Base-by-base conservation (phyloP, 2,888 invertebrate species). In the Priapulus caudatus region DNA sequence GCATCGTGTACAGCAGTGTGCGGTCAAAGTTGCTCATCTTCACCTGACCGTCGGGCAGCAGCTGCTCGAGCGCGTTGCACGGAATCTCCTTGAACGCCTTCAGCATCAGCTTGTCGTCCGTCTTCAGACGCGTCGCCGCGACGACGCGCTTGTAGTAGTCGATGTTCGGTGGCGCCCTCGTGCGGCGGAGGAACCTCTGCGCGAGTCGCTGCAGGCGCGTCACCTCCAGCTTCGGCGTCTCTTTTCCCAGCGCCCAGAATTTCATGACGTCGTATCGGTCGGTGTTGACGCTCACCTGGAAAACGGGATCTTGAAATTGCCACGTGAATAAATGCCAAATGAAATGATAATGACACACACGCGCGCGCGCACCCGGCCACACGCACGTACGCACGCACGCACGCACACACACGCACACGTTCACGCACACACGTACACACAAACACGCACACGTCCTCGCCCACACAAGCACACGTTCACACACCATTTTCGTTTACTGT, bases 81-180 rank as follows among this genome's bases (percentile, higher is more conserved):
- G 67, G 68, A 20, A 70, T 63, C 55, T 70, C 68, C 58, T 69
- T 69, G 56, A 69, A 70, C 15, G 64, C 63, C 57, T 70, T 70
- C 43, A 70, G 57, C 47, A 64, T 58, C n/a, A 70, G 65, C 58
- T 67, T 68, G 49, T 65, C 63, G 51, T 69, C 67, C 43, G 60
- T 62, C 58, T 68, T 69, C 43, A 67, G 59, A 5, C 70, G 57
- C 2, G 68, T 59, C 5, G 68, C 69, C 2, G 68, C 62, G 19
- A 70, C 64, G 3, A 70, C 65, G 49, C 69, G 59, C 54, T 68
- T 69, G 63, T 67, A 70, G 20, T 50, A 20, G 10, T 15, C n/a
- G 4, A n/a, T 4, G 54, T 63, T 67, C 45, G 63, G 60, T 22
- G 56, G 48, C 3, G 65, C 59, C 23, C 54, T 53, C 1, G 3